A percentile compares a stretch with the other conserved stretches of the same genome.
Conservation (phyloP, 2,113 vertebrate species). For the Ictalurus punctatus region DNA sequence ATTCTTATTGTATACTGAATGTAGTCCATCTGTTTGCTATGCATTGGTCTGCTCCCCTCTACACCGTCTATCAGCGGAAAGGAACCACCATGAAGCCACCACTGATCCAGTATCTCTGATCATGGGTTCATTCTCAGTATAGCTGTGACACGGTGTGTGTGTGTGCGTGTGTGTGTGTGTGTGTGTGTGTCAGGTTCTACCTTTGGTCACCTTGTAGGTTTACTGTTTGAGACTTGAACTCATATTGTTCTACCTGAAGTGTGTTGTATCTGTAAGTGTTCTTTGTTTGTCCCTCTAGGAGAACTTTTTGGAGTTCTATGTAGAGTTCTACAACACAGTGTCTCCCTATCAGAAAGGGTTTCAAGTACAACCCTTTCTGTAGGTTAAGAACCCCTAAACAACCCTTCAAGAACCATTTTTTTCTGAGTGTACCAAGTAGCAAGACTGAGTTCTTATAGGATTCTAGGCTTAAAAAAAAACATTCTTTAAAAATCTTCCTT, state of each 20-base stretch:
- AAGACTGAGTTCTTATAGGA: background rate
- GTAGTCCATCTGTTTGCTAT: background rate
- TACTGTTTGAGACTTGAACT: background rate
- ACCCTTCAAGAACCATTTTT: background rate
- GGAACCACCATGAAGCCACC: background rate
- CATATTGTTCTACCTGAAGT: background rate
- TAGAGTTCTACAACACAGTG: background rate
- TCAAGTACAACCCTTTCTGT: background rate
- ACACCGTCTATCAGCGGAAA: background rate
- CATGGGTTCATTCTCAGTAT: background rate
- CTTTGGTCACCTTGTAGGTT: background rate
- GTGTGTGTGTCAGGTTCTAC: background rate
- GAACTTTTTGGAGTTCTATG: background rate
- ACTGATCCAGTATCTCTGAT: background rate
- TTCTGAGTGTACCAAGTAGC: background rate
- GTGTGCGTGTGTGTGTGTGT: background rate
- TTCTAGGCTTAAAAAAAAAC: background rate
- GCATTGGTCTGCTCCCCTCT: background rate
- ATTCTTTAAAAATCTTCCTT: background rate
- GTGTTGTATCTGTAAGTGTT: background rate
- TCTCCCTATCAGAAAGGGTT: background rate
- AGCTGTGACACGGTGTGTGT: background rate
- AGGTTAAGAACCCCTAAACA: background rate
- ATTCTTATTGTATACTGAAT: background rate
- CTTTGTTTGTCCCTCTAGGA: background rate